Conservation (phyloP, 2,888 invertebrate genomes). For the Acanthosoma haemorrhoidale region DNA sequence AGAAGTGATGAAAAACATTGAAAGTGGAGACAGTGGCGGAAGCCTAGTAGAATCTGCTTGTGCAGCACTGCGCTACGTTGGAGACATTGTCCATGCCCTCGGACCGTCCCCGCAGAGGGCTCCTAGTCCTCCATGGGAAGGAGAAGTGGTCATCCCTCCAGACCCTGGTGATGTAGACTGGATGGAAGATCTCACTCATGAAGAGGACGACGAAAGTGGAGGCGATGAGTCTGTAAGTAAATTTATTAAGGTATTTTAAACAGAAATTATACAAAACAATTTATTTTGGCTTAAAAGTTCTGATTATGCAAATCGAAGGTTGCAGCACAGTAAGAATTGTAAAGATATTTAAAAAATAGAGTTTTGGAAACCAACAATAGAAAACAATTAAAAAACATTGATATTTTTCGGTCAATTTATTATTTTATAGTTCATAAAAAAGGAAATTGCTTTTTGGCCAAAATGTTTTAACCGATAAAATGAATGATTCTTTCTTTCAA, state of each 20-base stretch:
- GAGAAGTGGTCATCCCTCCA: conserved; percentile 55
- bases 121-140: conserved; percentile 72
- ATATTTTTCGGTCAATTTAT: too few relatives aligned
- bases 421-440: too few relatives aligned
- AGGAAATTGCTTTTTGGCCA: too few relatives aligned
- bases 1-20: conserved; percentile 30
- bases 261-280: not conserved
- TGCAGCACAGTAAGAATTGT: too few relatives aligned
- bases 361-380: too few relatives aligned
- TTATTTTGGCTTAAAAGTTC: not conserved
- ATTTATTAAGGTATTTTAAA: not conserved
- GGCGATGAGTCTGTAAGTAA: conserved; percentile 75
- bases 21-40: conserved; percentile 29
- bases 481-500: too few relatives aligned
- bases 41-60: conserved; percentile 70
- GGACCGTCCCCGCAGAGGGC: conserved; percentile 49
- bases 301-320: not conserved
- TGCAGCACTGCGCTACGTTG: conserved; percentile 75
- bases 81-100: conserved; percentile 63
- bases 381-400: too few relatives aligned
- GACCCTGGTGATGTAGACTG: conserved; percentile 75
- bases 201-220: conserved; percentile 86
- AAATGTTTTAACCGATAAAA: too few relatives aligned
- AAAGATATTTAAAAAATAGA: too few relatives aligned
- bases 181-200: conserved; percentile 71